These are phyloP conservation scores for Lochmaea capreae DNA, from an alignment of 2,888 invertebrate genomes.

Conservation along the genomic window DNA sequence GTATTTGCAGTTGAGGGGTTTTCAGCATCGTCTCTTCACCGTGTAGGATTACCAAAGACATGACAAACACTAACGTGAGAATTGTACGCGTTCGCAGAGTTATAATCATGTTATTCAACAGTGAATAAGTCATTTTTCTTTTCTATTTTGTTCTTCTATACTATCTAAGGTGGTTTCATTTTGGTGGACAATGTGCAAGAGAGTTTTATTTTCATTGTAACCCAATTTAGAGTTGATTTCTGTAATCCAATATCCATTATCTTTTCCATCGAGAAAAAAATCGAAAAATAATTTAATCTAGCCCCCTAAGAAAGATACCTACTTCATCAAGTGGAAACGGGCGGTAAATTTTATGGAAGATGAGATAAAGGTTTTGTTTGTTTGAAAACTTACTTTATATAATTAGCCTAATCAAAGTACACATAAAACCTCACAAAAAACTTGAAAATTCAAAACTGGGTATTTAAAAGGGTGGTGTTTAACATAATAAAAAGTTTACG, in stretches of 20 bases:
- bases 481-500: too few species aligned
- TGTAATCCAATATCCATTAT: constrained; percentile 8
- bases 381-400: too few species aligned
- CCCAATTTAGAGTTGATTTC: constrained; percentile 12
- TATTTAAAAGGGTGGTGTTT: too few species aligned
- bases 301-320: not conserved
- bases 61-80: constrained; percentile 39
- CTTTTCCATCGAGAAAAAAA: constrained; percentile 14
- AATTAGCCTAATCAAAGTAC: too few species aligned
- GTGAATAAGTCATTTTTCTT: not conserved
- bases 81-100: constrained; percentile 17
- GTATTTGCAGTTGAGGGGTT: constrained; percentile 44
- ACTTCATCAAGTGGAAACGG: not conserved
- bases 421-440: too few species aligned
- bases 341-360: too few species aligned
- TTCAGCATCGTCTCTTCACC: constrained; percentile 40
- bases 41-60: constrained; percentile 45
- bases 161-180: constrained; percentile 2
- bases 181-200: not conserved
- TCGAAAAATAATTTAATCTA: constrained; percentile 1
- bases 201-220: constrained; percentile 1
- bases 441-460: too few species aligned
- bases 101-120: constrained; percentile 6
- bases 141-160: not conserved
- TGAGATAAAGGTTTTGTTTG: too few species aligned